Percentiles rank a stretch among this genome's conserved stretches.
Evolutionary conservation across 1,140 invertebrate genomes (phyloP).

Genomic region (Rhynchophorus ferrugineus): DNA sequence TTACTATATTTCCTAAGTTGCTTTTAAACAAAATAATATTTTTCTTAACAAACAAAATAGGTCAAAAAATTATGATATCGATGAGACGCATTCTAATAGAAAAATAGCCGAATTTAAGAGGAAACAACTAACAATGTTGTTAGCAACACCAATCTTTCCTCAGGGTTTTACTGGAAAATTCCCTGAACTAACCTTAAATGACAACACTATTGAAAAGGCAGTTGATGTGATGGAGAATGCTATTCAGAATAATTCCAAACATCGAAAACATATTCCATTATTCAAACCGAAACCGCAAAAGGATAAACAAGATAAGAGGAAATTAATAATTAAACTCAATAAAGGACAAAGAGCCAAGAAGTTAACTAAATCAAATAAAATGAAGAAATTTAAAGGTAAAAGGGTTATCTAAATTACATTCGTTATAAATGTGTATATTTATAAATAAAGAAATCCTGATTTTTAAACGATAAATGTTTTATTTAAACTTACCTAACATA

Average conservation of each 20-base stretch:
- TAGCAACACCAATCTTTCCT: conserved; percentile 57
- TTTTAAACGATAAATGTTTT: too few relatives aligned
- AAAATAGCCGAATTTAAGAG: conserved; percentile 46
- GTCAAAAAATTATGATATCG: conserved; percentile 35
- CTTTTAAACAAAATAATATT: background rate
- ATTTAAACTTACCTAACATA: too few relatives aligned
- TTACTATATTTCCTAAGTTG: conserved; percentile 18
- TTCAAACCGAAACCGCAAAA: conserved; percentile 26
- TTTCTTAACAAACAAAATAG: conserved; percentile 15
- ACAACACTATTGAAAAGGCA: conserved; percentile 40
- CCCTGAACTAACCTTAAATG: conserved; percentile 36
- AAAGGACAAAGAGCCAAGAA: too few relatives aligned
- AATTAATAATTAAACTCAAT: too few relatives aligned
- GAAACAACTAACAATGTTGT: conserved; percentile 48
- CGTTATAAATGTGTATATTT: too few relatives aligned
- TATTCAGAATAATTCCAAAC: conserved; percentile 32
- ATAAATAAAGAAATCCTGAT: too few relatives aligned
- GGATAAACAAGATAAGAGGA: background rate
- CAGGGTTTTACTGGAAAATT: conserved; percentile 64
- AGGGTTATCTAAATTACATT: too few relatives aligned
- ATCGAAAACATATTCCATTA: conserved; percentile 10
- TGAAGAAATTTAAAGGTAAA: too few relatives aligned
- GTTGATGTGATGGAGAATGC: conserved; percentile 50
- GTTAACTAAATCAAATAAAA: too few relatives aligned
- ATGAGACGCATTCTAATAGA: conserved; percentile 38